Evolutionary conservation across 2,888 invertebrate species (phyloP), one percentile per base, ranked within the genome.

Genomic region (Drosophila mimetica): DNA sequence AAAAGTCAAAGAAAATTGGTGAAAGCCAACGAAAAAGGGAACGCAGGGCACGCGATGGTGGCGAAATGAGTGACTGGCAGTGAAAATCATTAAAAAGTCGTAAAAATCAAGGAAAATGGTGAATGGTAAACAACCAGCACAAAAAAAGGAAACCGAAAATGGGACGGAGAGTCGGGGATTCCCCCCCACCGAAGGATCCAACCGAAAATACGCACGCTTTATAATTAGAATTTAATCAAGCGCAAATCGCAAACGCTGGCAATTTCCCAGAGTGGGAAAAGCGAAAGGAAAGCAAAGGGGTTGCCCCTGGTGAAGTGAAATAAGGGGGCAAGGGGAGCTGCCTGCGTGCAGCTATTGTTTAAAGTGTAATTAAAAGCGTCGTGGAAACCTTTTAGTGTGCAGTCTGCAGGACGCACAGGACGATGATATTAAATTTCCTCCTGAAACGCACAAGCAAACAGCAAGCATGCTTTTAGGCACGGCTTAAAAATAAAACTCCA

Each of bases 161-260:
- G 47, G 39, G 20, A 25, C 20, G 50, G 50, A 28, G 18, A 9
- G 34, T 18, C 32, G 14, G 36, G 39, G 14, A 41, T 3, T 28
- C 9, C 9, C 9, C 3, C 28, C 9, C n/a, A n/a, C 28, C 36
- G 52, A 59, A 48, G 54, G 30, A 60, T 18, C 36, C 51, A n/a
- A 48, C 66, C 69, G 64, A 50, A 82, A 86, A 83, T 83, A 88
- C 88, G 80, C 83, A 86, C 75, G 80, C 80, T 83, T 85, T 86
- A 86, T 86, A 86, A 86, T 86, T 86, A 86, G 88, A 88, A 86
- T 88, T 88, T 86, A 86, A 86, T 86, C 85, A 86, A 88, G 85
- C 88, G 81, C 81, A 86, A 85, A 86, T 88, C 86, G 88, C 84
- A 72, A 84, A 76, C 86, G 79, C 57, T 72, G 54, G 75, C 83